Base-by-base conservation (phyloP, 1,140 invertebrate species). In the Nasonia giraulti region DNA sequence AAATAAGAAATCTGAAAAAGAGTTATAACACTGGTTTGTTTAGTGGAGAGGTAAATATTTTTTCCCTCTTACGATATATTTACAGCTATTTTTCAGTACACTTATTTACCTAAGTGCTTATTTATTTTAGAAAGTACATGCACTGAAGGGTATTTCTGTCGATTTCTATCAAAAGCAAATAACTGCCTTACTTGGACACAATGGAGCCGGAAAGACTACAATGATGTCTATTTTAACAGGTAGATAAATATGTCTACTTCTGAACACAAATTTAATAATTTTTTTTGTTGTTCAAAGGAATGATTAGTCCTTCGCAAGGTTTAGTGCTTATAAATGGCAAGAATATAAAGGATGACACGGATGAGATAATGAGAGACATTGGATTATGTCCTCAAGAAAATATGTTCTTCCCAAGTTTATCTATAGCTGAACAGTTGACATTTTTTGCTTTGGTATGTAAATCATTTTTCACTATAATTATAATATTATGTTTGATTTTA, bases 371-470 rank as follows among this genome's bases (percentile, higher is more conserved):
- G n/a, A 23, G 62, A 11, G 94, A 94, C 89, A 91, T 97, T 6
- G 96, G 96, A 10, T 91, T 97, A 44, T 99, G 98, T 93, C 98
- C 98, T 11, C 99, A 99, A 91, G 97, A 99, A 90, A 98, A 99
- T 92, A 96, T 99, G 83, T 94, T 99, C 1, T 99, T 99, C 91
- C 96, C 97, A 82, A 96, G 97, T 87, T 93, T 99, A 62, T 99
- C 96, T n/a, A 98, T 99, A 0, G 93, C 94, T 31, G 97, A 99
- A 92, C 98, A 99, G 92, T 93, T 99, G 11, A 93, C 96, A 80
- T 98, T 99, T 92, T 99, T 97, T 91, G 95, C 96, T 87, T 93
- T 95, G 90, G 94, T 97, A 88, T 95, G 87, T 73, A 44, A 44
- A 8, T 76, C 11, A 7, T 62, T 33, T 37, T 44, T 40, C 7